A percentile compares a stretch with the other conserved stretches of the same genome.
These are phyloP conservation scores for Diadumene lineata DNA, from an alignment of 92 coral and sea anemone species.

Conservation along the genomic window DNA sequence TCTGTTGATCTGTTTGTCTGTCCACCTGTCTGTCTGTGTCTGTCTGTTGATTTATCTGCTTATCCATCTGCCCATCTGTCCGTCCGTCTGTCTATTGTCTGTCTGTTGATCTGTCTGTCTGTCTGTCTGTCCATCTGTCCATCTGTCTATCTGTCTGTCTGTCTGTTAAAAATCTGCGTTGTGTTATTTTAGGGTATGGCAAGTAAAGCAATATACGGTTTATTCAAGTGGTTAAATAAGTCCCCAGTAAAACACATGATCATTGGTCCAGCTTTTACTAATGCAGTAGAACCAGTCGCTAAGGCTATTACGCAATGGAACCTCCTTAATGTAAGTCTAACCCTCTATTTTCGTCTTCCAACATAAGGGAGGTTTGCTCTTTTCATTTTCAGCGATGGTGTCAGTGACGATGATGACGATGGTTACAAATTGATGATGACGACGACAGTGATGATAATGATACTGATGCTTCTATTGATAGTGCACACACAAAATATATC, in stretches of 20 bases:
- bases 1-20: background rate
- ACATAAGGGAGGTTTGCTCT: too few relatives aligned
- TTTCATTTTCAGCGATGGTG: too few relatives aligned
- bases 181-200: conserved; percentile 46
- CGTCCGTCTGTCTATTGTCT: background rate
- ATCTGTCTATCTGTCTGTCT: background rate
- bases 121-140: background rate
- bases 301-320: conserved; percentile 51
- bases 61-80: too few relatives aligned
- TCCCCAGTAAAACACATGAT: conserved; percentile 55
- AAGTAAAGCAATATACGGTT: conserved; percentile 46
- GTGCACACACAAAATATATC: too few relatives aligned
- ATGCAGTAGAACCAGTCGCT: conserved; percentile 68
- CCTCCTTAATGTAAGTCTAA: conserved; percentile 57
- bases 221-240: conserved; percentile 52
- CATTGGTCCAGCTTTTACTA: conserved; percentile 72
- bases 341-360: too few relatives aligned
- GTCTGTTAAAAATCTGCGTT: background rate
- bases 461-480: background rate
- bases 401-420: too few relatives aligned
- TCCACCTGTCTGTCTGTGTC: background rate
- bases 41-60: background rate
- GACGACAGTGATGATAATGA: too few relatives aligned
- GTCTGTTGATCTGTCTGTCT: too few relatives aligned
- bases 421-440: too few relatives aligned